Conservation (phyloP, 2,797 vertebrate genomes). For the Anguilla anguilla region DNA sequence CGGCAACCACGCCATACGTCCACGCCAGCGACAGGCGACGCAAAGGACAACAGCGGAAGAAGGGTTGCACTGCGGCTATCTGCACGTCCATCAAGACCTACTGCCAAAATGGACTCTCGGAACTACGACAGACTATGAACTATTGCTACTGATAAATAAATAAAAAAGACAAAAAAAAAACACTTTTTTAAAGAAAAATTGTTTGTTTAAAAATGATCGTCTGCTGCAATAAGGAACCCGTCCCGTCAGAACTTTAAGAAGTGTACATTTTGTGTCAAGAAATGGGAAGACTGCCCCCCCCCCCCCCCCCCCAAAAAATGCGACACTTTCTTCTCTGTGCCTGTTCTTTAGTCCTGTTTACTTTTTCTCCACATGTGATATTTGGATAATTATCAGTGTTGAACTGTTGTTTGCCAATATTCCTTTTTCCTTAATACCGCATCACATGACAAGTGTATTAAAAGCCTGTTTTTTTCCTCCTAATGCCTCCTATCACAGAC, state of each 20-base stretch:
- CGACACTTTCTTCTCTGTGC: constrained; percentile 51
- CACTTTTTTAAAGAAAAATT: constrained; percentile 50
- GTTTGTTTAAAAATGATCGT: constrained; percentile 47
- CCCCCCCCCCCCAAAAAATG: constrained; percentile 35
- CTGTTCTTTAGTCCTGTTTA: constrained; percentile 39
- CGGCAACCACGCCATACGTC: constrained; percentile 4
- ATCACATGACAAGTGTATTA: constrained; percentile 27
- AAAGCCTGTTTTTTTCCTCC: constrained; percentile 29
- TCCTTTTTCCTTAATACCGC: constrained; percentile 23
- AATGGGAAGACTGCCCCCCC: constrained; percentile 28
- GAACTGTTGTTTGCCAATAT: constrained; percentile 31
- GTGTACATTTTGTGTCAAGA: constrained; percentile 40
- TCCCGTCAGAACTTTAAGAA: constrained; percentile 46
- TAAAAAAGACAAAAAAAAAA: constrained; percentile 36
- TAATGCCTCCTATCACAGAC: not conserved
- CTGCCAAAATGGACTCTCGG: constrained; percentile 51
- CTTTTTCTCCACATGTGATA: constrained; percentile 14
- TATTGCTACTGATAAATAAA: constrained; percentile 27
- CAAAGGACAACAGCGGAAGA: constrained; percentile 17
- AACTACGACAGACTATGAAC: constrained; percentile 39
- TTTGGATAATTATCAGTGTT: constrained; percentile 28
- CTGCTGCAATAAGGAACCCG: constrained; percentile 60
- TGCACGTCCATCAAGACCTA: constrained; percentile 43
- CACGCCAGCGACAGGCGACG: not conserved
- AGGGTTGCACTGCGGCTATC: constrained; percentile 38